These are phyloP conservation scores for Sebastes paucispinis DNA, from an alignment of 2,797 vertebrate genomes.

Conservation along the genomic window DNA sequence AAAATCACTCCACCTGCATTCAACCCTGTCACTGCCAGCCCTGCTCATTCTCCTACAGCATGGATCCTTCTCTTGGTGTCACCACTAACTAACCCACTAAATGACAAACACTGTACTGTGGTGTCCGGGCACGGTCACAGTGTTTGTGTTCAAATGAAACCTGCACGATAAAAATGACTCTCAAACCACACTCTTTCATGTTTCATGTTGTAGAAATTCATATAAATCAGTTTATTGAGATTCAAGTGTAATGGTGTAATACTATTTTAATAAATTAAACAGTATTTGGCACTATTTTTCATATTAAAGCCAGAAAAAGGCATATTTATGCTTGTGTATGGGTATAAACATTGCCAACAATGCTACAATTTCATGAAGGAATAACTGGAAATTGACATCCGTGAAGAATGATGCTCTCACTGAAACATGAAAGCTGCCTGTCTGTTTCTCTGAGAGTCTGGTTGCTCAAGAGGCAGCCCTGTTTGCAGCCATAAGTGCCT, in stretches of 20 bases:
- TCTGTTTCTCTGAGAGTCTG: conserved; percentile 11
- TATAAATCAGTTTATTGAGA: background rate
- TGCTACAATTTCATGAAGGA: background rate
- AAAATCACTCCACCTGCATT: conserved; percentile 25
- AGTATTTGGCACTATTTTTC: background rate
- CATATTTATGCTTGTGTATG: background rate
- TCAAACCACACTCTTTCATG: conserved; percentile 2
- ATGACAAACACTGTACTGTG: background rate
- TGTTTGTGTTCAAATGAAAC: conserved; percentile 15
- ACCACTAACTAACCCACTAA: conserved; percentile 12
- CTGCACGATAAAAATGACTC: background rate
- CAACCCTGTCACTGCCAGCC: conserved; percentile 5
- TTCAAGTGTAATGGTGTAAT: background rate
- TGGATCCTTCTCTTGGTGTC: conserved; percentile 22
- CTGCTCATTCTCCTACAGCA: conserved; percentile 31
- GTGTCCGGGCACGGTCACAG: background rate
- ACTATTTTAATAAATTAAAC: background rate
- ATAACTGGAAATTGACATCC: background rate
- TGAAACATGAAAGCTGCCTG: conserved; percentile 45
- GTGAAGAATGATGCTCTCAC: background rate
- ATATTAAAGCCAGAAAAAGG: background rate
- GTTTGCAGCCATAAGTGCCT: conserved; percentile 28
- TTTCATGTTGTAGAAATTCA: conserved; percentile 33
- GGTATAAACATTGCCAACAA: background rate
- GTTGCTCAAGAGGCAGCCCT: conserved; percentile 8